These are phyloP conservation scores for Diplazon laetatorius DNA, from an alignment of 2,888 invertebrate genomes.

Conservation along the genomic window DNA sequence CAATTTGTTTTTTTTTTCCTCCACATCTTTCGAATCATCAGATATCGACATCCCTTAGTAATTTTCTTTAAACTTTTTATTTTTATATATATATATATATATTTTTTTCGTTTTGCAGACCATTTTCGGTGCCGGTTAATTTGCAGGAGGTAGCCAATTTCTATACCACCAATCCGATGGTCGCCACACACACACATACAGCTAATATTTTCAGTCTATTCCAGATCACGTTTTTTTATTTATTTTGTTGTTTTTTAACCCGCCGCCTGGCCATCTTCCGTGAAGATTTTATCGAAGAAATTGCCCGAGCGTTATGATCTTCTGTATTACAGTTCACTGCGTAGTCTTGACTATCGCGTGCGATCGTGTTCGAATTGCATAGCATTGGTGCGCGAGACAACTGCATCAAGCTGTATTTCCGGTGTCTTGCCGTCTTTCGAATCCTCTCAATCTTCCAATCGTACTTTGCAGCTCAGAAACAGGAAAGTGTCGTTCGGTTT, in stretches of 20 bases:
- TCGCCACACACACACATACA: background rate
- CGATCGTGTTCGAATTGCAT: constrained; percentile 39
- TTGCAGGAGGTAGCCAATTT: too few relatives aligned
- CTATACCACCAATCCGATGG: too few relatives aligned
- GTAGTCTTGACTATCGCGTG: constrained; percentile 48
- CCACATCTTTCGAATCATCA: too few relatives aligned
- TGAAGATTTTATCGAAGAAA: constrained; percentile 57
- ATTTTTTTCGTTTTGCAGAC: too few relatives aligned
- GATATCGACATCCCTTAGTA: too few relatives aligned
- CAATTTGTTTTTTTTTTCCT: too few relatives aligned
- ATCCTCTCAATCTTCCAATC: constrained; percentile 29
- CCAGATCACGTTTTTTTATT: background rate
- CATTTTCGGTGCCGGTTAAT: too few relatives aligned
- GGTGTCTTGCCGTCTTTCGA: background rate
- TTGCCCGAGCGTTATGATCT: constrained; percentile 55
- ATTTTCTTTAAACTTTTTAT: too few relatives aligned
- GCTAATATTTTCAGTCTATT: constrained; percentile 11
- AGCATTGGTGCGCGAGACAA: background rate
- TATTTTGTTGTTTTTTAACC: too few relatives aligned
- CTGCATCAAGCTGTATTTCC: background rate
- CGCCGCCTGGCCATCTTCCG: constrained; percentile 5
- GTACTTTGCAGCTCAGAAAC: constrained; percentile 7
- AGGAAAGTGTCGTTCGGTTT: constrained; percentile 2
- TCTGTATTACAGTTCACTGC: constrained; percentile 47
- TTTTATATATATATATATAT: too few relatives aligned